Conservation (phyloP, 1,140 invertebrate genomes). For the Hestina assimilis region DNA sequence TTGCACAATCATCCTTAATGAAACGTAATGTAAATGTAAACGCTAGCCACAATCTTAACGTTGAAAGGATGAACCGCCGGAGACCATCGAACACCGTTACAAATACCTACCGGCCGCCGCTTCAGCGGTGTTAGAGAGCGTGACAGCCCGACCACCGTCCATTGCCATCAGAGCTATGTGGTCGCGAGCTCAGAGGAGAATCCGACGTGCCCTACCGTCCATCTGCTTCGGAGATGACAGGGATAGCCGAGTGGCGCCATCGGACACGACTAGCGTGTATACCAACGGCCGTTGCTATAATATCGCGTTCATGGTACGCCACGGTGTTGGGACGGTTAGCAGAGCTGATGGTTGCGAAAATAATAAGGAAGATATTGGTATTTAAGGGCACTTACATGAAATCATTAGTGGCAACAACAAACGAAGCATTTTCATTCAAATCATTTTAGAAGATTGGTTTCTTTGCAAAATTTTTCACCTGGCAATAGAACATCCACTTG, state of each 20-base stretch:
- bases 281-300: slow-evolving; percentile 54
- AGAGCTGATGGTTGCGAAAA: slow-evolving; percentile 27
- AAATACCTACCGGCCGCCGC: slow-evolving; percentile 53
- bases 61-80: slow-evolving; percentile 47
- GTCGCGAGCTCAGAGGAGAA: slow-evolving; percentile 31
- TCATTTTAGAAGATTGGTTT: neutral
- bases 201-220: slow-evolving; percentile 44
- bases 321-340: slow-evolving; percentile 50
- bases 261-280: slow-evolving; percentile 45
- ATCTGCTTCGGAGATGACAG: slow-evolving; percentile 50
- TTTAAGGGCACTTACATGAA: neutral
- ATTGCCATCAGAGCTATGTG: slow-evolving; percentile 32
- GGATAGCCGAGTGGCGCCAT: slow-evolving; percentile 51
- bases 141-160: slow-evolving; percentile 30
- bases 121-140: slow-evolving; percentile 40
- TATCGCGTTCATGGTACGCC: slow-evolving; percentile 64
- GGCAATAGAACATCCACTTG: neutral
- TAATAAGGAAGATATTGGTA: neutral
- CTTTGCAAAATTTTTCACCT: neutral
- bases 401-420: neutral
- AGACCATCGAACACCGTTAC: slow-evolving; percentile 42
- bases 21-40: too few species aligned
- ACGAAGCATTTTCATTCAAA: neutral
- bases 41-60: slow-evolving; percentile 2
- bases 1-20: too few species aligned